These are phyloP conservation scores for Baronia brevicornis DNA, from an alignment of 2,888 invertebrate genomes.

Conservation along the genomic window DNA sequence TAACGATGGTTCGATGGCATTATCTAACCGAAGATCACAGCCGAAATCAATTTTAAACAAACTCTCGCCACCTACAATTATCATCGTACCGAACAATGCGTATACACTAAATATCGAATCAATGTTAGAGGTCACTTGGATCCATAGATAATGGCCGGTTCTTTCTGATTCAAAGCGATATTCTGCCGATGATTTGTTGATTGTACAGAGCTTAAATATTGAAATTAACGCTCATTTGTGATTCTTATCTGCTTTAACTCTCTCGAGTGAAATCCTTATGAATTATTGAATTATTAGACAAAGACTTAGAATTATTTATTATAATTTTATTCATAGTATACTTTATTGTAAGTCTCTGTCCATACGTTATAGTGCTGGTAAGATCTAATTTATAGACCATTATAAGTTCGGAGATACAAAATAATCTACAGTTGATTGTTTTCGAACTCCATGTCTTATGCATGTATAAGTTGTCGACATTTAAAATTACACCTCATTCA, in stretches of 20 bases:
- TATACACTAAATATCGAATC: slow-evolving; percentile 47
- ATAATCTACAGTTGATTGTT: too few species aligned
- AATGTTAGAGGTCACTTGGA: slow-evolving; percentile 64
- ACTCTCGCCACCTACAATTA: slow-evolving; percentile 71
- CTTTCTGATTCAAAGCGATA: slow-evolving; percentile 64
- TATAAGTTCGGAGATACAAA: too few species aligned
- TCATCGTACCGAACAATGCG: slow-evolving; percentile 61
- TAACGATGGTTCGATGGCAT: slow-evolving; percentile 47
- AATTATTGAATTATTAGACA: slow-evolving; percentile 26
- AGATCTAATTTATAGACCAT: too few species aligned
- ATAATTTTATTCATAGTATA: too few species aligned
- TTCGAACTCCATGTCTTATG: too few species aligned
- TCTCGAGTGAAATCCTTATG: slow-evolving; percentile 22
- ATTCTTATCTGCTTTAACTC: slow-evolving; percentile 45
- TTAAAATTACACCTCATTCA: too few species aligned
- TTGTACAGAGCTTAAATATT: slow-evolving; percentile 48
- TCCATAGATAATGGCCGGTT: slow-evolving; percentile 56
- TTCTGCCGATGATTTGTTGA: slow-evolving; percentile 72
- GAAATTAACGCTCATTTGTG: slow-evolving; percentile 70
- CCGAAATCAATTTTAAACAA: slow-evolving; percentile 75
- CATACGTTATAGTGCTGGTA: too few species aligned
- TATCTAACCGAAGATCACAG: slow-evolving; percentile 56
- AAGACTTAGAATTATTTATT: too few species aligned
- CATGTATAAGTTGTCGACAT: too few species aligned
- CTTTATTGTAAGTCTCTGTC: too few species aligned